These are phyloP conservation scores for Eonycteris spelaea DNA, from an alignment of 2,113 vertebrate genomes.

Conservation along the genomic window DNA sequence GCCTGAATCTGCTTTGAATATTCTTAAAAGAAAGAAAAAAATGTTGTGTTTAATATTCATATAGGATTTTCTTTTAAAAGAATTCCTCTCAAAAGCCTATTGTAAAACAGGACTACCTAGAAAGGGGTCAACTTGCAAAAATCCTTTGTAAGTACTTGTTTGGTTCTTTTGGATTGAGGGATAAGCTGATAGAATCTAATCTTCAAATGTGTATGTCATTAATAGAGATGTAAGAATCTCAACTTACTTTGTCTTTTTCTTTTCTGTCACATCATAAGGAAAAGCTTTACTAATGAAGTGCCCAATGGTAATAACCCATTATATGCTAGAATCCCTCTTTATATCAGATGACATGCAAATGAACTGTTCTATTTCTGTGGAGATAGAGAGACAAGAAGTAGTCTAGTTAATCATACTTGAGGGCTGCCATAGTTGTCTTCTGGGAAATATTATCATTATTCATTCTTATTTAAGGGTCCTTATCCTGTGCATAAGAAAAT, in stretches of 20 bases:
- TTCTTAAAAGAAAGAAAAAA: constrained; percentile 38
- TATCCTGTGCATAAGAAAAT: constrained; percentile 64
- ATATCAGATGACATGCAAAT: constrained; percentile 73
- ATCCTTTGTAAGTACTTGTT: constrained; percentile 51
- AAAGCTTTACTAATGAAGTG: constrained; percentile 69
- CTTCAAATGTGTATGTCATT: constrained; percentile 47
- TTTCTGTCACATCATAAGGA: constrained; percentile 64
- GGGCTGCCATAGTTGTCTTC: constrained; percentile 70
- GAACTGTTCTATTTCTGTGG: constrained; percentile 66
- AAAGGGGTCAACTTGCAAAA: constrained; percentile 50
- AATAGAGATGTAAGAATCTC: constrained; percentile 61
- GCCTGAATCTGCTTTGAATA: constrained; percentile 53
- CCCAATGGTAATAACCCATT: constrained; percentile 70
- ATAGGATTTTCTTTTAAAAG: constrained; percentile 65
- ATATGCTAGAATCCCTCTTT: constrained; percentile 67
- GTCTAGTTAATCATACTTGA: constrained; percentile 77
- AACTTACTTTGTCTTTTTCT: constrained; percentile 60
- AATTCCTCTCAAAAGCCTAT: neutral
- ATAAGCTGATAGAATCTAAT: constrained; percentile 55
- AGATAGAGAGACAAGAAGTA: constrained; percentile 59
- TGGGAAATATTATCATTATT: constrained; percentile 77
- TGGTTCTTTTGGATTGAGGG: constrained; percentile 50
- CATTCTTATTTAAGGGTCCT: constrained; percentile 75
- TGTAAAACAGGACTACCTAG: constrained; percentile 37
- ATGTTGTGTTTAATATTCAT: constrained; percentile 71